Conservation (phyloP, 2,113 vertebrate species). For the Zosterops pallidus region DNA sequence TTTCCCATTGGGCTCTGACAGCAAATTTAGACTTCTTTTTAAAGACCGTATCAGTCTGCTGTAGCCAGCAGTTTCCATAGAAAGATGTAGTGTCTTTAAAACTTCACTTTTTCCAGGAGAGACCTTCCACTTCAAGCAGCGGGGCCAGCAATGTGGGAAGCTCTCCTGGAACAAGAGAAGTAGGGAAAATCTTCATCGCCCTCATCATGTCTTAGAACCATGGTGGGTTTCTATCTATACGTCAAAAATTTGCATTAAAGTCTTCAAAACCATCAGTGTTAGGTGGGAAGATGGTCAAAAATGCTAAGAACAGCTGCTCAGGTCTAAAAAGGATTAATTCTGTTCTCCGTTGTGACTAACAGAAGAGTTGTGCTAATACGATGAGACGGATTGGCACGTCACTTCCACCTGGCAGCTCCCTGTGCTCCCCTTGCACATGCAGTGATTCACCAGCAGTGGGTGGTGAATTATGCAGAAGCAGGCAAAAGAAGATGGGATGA, state of each 20-base stretch:
- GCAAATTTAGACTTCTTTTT: background rate
- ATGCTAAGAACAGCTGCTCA: background rate
- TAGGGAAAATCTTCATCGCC: background rate
- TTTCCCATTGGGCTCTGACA: background rate
- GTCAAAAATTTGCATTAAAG: background rate
- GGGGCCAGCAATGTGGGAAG: background rate
- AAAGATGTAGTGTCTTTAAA: background rate
- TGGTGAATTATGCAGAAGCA: background rate
- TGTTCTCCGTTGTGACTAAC: slow-evolving; percentile 25
- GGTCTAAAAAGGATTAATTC: slow-evolving; percentile 6
- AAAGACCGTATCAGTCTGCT: background rate
- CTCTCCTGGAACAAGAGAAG: background rate
- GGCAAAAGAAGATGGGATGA: background rate
- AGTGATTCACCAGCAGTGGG: slow-evolving; percentile 65
- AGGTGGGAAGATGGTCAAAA: background rate
- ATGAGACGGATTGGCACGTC: slow-evolving; percentile 9
- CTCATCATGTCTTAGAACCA: background rate
- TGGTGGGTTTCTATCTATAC: background rate
- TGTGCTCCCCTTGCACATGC: slow-evolving; percentile 32
- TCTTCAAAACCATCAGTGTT: background rate
- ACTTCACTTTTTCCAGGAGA: background rate
- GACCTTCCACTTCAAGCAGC: background rate
- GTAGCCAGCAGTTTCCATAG: background rate
- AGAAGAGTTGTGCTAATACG: background rate
- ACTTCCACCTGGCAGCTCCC: slow-evolving; percentile 46